Base-by-base conservation (phyloP, 2,113 vertebrate species). In the Perognathus longimembris region DNA sequence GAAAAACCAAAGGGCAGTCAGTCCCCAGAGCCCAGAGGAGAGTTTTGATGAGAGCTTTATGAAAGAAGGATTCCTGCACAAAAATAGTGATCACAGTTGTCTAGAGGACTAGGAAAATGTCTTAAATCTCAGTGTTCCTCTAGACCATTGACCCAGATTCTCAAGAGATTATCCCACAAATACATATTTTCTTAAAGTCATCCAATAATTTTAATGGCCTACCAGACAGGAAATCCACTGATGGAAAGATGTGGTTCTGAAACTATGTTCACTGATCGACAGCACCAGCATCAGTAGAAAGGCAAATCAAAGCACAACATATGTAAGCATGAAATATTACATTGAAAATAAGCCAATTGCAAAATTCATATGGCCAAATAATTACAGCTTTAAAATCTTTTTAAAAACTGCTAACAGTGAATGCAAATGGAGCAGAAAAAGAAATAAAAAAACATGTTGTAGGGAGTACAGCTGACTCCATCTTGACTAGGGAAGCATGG, bases 1-100 rank as follows among this genome's bases (percentile, higher is more conserved):
- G 69, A 95, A 81, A 69, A 89, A 78, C 30, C 70, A 91, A 88
- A 94, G 61, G 85, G 50, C 88, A 94, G 63, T 69, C 5, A 1
- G 59, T 66, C 88, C 61, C 88, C 18, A 54, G 15, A 20, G n/a
- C 36, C 59, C 45, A 28, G 75, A 87, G 8, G 42, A 69, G 20
- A 26, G 38, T 73, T 95, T 70, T 85, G 30, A 92, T 12, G 26
- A 74, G 8, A 93, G 28, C 32, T 36, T 74, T 7, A 0, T 21
- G 34, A 26, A 85, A 75, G 66, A 85, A 15, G 15, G n/a, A 75
- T 69, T 94, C 59, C 66, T 57, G 90, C 26, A 57, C 54, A 40
- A 34, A 80, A 84, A 40, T 83, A 36, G 30, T 92, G 59, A 71
- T 59, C 40, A 79, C 61, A 91, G 90, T 50, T 54, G 45, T 61